Base-by-base conservation (phyloP, 2,113 vertebrate species). In the Takifugu bimaculatus region DNA sequence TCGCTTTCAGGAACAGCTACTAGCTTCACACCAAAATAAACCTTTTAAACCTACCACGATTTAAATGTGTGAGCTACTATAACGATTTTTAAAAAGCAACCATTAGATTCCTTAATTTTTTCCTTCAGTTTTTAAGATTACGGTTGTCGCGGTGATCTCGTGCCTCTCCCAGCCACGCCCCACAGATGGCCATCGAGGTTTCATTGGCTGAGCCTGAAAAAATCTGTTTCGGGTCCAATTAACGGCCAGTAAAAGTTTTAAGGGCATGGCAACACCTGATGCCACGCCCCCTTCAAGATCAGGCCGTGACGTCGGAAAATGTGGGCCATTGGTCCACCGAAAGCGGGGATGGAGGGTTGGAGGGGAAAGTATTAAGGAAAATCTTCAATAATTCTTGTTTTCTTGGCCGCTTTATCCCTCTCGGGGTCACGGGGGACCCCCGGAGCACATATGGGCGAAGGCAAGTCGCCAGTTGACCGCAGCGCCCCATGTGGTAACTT, bases 221-320 rank as follows among this genome's bases (percentile, higher is more conserved):
- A 39, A 12, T 3, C 2, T 4, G 9, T 4, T 39, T 75, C 39
- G 61, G 0, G 50, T 60, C 86, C 84, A 88, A 86, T 88, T 25
- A 74, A n/a, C 65, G n/a, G 65, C 7, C 9, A 62, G 74, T 32
- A 58, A 29, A 7, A 27, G 5, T 4, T 1, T 0, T 0, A 2
- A 4, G 4, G 0, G 43, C 81, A 57, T 83, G 74, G 82, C 74
- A 84, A 87, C 81, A 20, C 4, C 12, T 50, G 14, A 4, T 13
- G 45, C 15, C 47, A 27, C 45, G 45, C 49, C 27, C 56, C 60
- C 32, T 44, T 57, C 43, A 45, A 26, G 5, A 20, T 15, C n/a
- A 3, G 48, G 20, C 14, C n/a, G 7, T 50, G 15, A 10, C 10
- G 15, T 50, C 9, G 48, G 2, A 48, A 13, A 48, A 13, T 12